phyloP scores from a whole-genome alignment of 2,888 invertebrate genomes.

The Drosophila prolongata region DNA sequence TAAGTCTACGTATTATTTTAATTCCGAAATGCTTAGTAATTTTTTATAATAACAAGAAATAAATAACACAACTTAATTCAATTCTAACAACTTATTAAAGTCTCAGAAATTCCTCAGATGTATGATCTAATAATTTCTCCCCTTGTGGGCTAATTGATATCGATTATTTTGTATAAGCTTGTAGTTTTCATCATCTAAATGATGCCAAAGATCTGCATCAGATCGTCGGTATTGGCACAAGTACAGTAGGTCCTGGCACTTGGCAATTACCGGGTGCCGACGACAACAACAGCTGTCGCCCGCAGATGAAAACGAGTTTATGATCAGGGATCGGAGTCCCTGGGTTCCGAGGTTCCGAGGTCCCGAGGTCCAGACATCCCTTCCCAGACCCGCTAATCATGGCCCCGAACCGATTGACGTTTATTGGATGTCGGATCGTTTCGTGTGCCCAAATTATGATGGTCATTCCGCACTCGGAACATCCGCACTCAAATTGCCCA shows the following conservation, averaged over 20 bases:
- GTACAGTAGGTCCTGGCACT: constrained; percentile 31
- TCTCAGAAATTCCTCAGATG: no score
- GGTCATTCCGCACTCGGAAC: constrained; percentile 23
- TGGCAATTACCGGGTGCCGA: constrained; percentile 13
- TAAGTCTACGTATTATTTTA: no score
- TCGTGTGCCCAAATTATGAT: constrained; percentile 65
- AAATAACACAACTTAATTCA: no score
- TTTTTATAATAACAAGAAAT: no score
- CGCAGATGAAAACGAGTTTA: constrained; percentile 22
- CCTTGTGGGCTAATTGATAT: no score
- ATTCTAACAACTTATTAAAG: no score
- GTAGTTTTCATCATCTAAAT: no score
- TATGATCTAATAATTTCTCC: no score
- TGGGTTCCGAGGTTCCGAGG: no score
- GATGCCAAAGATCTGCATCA: no score
- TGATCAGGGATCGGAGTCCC: neutral
- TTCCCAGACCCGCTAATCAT: constrained; percentile 31
- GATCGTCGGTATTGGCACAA: constrained; percentile 1
- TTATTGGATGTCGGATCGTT: constrained; percentile 59
- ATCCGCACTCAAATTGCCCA: constrained; percentile 44
- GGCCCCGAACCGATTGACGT: constrained; percentile 46
- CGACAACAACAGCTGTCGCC: constrained; percentile 59
- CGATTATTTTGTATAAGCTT: no score
- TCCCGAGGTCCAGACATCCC: constrained; percentile 21
- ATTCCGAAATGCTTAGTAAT: no score